Conservation (phyloP, 2,888 invertebrate genomes). For the Microctonus aethiopoides region DNA sequence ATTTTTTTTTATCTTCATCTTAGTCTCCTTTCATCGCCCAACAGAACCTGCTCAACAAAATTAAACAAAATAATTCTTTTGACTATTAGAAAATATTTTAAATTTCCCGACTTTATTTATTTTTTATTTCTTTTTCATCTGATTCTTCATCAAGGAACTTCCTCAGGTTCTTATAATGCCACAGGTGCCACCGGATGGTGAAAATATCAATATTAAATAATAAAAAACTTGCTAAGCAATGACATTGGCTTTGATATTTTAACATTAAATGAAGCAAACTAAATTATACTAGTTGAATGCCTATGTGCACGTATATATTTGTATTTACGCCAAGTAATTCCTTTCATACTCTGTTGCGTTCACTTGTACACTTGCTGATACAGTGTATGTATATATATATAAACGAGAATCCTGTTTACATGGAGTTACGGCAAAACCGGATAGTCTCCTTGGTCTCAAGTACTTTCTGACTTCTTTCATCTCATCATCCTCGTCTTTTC, state of each 20-base stretch:
- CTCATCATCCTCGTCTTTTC: conserved; percentile 24
- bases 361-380: conserved; percentile 44
- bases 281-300: neutral
- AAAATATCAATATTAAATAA: neutral
- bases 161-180: no score
- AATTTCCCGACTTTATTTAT: no score
- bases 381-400: neutral
- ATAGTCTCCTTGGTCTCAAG: conserved; percentile 36
- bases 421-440: conserved; percentile 53
- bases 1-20: conserved; percentile 26
- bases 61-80: neutral
- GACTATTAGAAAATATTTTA: neutral
- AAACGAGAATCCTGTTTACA: conserved; percentile 58
- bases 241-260: conserved; percentile 25
- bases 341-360: conserved; percentile 46
- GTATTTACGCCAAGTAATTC: conserved; percentile 10
- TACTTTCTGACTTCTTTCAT: conserved; percentile 40
- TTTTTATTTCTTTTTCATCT: no score
- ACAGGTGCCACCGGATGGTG: no score
- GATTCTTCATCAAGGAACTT: no score
- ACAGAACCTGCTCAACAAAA: conserved; percentile 26
- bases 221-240: neutral
- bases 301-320: neutral
- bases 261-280: neutral
- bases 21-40: conserved; percentile 11